Base-by-base conservation (phyloP, 2,113 vertebrate species). In the Aplodontia rufa region DNA sequence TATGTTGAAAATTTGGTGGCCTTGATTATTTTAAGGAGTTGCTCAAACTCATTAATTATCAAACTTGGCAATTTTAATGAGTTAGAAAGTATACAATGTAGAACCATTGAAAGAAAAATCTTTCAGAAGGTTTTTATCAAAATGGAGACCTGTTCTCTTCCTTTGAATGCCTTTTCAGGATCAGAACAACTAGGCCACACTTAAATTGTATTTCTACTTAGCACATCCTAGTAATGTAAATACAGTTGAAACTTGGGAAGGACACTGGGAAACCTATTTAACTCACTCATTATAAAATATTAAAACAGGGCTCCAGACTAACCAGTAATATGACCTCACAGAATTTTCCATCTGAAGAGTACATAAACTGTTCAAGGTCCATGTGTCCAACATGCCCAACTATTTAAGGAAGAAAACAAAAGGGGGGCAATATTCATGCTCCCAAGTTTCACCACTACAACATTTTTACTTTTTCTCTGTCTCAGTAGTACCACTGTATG, bases 151-250 rank as follows among this genome's bases (percentile, higher is more conserved):
- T 95, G 32, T 16, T 90, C 76, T 95, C 74, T 53, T 83, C 37
- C 12, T 95, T 95, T 90, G 45, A 95, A 68, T 8, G 95, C 24
- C 79, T 95, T n/a, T 93, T 83, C 74, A 90, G 58, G 60, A 86
- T 51, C 80, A 90, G 55, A 95, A 62, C 58, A 92, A 76, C 53
- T 92, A 74, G 55, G 86, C 37, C 74, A 66, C n/a, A 40, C 62
- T 28, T 47, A 68, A 76, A 83, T 53, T 62, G 26, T 12, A 40
- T 83, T 71, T 83, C 55, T 93, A 87, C 64, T 92, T 8, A 32
- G 58, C 7, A 30, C 71, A 72, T 90, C 66, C 87, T 81, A 80
- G 47, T 82, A 87, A 40, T 72, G 26, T 28, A 4, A 26, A 19
- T 62, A 76, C 32, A 64, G 30, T 64, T 80, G 86, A 47, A 51